Evolutionary conservation across 2,797 vertebrate genomes (phyloP), one percentile per base, ranked within the genome.

Genomic region (Anas georgica): DNA sequence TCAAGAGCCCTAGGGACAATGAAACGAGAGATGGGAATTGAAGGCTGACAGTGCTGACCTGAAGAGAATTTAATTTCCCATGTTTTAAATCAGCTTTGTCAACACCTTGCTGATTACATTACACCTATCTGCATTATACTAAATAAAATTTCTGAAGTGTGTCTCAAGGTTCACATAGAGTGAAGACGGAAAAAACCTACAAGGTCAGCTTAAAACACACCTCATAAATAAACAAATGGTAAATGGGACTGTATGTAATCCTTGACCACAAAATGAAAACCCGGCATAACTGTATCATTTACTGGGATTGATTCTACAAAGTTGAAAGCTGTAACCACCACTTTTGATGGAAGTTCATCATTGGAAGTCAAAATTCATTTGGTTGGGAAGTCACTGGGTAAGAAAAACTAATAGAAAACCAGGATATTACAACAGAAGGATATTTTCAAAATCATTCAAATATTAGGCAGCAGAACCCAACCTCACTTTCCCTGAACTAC

Each of bases 71-170:
- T 87, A 18, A 93, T 72, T 87, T 66, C 20, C 3, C 41, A 7
- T 18, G 50, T 70, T 75, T 56, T 41, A 82, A 84, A 85, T 79
- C 83, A 93, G 76, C 90, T 78, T 70, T 91, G 86, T 59, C 94
- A 94, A 93, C 93, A 87, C 88, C 72, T 80, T 64, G 6, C 45
- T 72, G 60, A 95, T 86, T 26, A n/a, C 82, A 87, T 81, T 62
- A 69, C 2, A 33, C 31, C 83, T 79, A 56, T 64, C 78, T 88
- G 81, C 9, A 52, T 45, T 22, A 66, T 0, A 58, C 4, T 79
- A 91, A 94, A 46, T 72, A 52, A 69, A 56, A 59, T 85, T 73
- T 43, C 88, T 56, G 37, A 62, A 84, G 83, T 37, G 70, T 46
- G 78, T 73, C 88, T 84, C 67, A 16, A 88, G 78, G 68, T 90